phyloP scores from a whole-genome alignment of 2,113 vertebrate species.

The Meleagris gallopavo region DNA sequence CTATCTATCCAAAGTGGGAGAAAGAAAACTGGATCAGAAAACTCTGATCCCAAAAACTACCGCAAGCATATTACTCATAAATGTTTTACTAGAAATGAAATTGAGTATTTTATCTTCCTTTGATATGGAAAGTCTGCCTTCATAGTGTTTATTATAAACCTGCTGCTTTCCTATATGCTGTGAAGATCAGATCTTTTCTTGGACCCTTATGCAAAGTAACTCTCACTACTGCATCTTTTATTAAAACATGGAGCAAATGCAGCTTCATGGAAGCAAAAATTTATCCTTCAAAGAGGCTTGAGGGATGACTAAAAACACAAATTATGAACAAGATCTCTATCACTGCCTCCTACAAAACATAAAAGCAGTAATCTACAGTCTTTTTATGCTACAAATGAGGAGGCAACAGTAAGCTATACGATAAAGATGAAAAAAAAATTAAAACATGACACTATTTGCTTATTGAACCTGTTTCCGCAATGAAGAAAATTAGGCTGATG shows the following conservation, averaged over 20 bases:
- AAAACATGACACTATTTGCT: background rate
- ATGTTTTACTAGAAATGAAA: background rate
- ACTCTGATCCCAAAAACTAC: background rate
- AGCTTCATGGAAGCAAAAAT: background rate
- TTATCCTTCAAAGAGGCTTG: background rate
- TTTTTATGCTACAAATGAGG: background rate
- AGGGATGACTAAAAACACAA: background rate
- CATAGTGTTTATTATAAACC: background rate
- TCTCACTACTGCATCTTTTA: background rate
- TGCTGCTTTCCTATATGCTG: background rate
- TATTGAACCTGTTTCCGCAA: background rate
- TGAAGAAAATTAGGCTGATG: background rate
- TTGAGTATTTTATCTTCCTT: background rate
- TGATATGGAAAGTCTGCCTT: background rate
- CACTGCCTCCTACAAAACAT: background rate
- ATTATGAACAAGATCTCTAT: background rate
- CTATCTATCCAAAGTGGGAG: background rate
- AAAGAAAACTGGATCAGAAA: background rate
- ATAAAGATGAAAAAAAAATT: background rate
- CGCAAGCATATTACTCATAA: background rate
- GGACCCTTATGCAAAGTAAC: background rate
- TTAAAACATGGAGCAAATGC: background rate
- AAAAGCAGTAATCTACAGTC: background rate
- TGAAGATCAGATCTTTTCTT: background rate
- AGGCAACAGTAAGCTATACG: background rate